Evolutionary conservation across 37 sponge, comb jelly and placozoan species (phyloP), one percentile per base, ranked within the genome.

Genomic region (Chondrilla cf. caribensis): DNA sequence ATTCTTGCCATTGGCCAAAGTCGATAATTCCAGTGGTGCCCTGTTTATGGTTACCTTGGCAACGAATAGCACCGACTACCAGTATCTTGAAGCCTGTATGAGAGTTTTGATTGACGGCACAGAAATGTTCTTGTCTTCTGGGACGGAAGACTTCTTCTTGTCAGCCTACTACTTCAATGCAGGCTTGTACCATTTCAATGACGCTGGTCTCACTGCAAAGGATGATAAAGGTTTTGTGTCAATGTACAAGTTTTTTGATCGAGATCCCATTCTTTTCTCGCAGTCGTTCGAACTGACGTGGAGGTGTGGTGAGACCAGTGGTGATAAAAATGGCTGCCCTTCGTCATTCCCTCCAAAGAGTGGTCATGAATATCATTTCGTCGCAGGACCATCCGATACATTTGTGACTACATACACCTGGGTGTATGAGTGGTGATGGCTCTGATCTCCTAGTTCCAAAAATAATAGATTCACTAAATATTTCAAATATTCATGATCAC

Each of bases 81-180:
- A 70, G 41, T 88, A 92, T 58, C 67, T 92, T 9, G 88, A 87
- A 76, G 88, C 92, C 7, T 91, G 88, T 70, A 75, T 88, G 79
- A 77, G 85, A 32, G 93, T 79, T 29, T 44, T n/a, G 33, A 77
- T 91, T 64, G 93, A 92, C 32, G 85, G 80, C 57, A 40, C 22
- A n/a, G 42, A 60, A 0, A 79, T 76, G 47, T 92, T 39, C n/a
- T 86, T 92, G 7, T 92, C 93, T 9, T 92, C 93, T 35, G 93
- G 93, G 0, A 93, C 93, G 8, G 93, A 93, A 47, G 93, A 93
- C 71, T 89, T 93, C 83, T 93, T 93, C 51, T 86, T 93, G 19
- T 93, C 93, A 29, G 93, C 90, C 3, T 93, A 86, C 93, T 93
- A 93, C 66, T 93, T 86, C 78, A 81, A 89, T 71, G 58, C 36